Conservation (phyloP, 2,797 vertebrate species). For the Coluber constrictor region DNA sequence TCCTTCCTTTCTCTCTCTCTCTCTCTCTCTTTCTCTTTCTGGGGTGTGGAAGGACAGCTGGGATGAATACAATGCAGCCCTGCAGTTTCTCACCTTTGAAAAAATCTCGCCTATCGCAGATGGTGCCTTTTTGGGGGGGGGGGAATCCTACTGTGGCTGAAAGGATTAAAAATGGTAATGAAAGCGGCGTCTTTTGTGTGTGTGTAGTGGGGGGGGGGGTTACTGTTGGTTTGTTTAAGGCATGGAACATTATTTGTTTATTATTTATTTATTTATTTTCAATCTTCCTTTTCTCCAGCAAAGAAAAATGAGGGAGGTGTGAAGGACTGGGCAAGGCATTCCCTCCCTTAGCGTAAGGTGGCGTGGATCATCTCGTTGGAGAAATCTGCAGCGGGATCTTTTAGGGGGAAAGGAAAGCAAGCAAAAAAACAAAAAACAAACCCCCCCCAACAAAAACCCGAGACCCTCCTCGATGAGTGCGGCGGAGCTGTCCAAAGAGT, state of each 20-base stretch:
- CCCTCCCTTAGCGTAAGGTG: background rate
- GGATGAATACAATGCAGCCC: background rate
- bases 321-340: conserved; percentile 32
- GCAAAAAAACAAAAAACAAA: too few relatives aligned
- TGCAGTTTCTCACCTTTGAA: background rate
- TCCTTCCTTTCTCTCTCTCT: too few relatives aligned
- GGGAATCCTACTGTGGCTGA: background rate
- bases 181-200: background rate
- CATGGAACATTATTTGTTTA: conserved; percentile 9
- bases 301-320: conserved; percentile 41
- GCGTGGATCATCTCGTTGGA: background rate
- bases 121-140: background rate
- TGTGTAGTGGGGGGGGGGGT: too few relatives aligned
- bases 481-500: conserved; percentile 81
- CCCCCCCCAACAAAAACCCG: too few relatives aligned
- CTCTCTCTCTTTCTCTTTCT: background rate
- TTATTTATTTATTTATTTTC: conserved; percentile 37
- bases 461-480: conserved; percentile 81
- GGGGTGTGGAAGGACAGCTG: background rate
- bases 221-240: background rate
- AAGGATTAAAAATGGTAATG: background rate
- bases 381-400: conserved; percentile 27
- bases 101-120: background rate
- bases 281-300: conserved; percentile 39
- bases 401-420: conserved; percentile 55